Conservation (phyloP, 2,888 invertebrate species). For the Chesias legatella region DNA sequence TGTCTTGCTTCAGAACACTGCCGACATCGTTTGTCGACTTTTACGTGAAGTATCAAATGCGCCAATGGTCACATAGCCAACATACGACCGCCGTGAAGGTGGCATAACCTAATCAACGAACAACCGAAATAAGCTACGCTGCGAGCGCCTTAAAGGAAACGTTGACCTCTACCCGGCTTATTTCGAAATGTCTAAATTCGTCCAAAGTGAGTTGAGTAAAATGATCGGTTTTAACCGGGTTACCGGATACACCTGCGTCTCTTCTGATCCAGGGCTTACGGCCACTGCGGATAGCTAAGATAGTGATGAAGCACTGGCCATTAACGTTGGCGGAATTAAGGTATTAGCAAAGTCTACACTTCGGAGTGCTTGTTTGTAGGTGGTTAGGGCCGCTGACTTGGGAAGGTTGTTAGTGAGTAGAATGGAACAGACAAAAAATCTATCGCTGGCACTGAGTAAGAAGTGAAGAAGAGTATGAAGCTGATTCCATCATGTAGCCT, state of each 20-base stretch:
- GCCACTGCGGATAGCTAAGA: conserved; percentile 53
- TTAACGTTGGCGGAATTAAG: conserved; percentile 53
- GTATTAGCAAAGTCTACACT: conserved; percentile 37
- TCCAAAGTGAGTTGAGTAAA: conserved; percentile 42
- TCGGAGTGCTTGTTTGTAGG: conserved; percentile 7
- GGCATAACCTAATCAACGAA: too few relatives aligned
- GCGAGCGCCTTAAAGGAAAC: conserved; percentile 31
- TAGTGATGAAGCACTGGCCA: conserved; percentile 58
- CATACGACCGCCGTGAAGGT: background rate
- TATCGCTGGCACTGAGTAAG: too few relatives aligned
- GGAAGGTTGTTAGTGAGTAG: too few relatives aligned
- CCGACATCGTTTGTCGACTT: too few relatives aligned
- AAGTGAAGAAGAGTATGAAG: too few relatives aligned
- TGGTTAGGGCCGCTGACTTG: too few relatives aligned
- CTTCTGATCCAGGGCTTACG: conserved; percentile 53
- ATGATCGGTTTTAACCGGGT: conserved; percentile 50
- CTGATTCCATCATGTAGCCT: too few relatives aligned
- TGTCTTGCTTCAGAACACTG: too few relatives aligned
- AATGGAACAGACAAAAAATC: too few relatives aligned
- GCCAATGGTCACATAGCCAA: too few relatives aligned
- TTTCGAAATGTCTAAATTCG: conserved; percentile 32
- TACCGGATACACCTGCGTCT: conserved; percentile 53
- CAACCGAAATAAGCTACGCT: too few relatives aligned
- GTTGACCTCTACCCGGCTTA: conserved; percentile 34
- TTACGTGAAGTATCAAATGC: too few relatives aligned